These are phyloP conservation scores for Uria lomvia DNA, from an alignment of 2,113 vertebrate genomes.

Conservation along the genomic window DNA sequence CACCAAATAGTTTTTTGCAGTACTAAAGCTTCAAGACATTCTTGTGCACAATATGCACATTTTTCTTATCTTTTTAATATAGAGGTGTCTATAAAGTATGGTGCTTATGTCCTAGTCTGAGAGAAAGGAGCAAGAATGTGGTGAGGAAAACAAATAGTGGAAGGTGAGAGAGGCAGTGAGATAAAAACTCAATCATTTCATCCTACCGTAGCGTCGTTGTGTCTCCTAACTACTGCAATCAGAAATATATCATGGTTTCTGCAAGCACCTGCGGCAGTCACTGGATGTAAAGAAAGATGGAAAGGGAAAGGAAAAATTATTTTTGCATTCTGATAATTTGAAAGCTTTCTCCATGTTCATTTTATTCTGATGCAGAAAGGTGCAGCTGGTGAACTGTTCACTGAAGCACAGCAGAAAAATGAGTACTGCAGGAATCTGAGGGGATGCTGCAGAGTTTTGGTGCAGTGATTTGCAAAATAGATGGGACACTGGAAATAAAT, in stretches of 20 bases:
- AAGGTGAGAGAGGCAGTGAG: not conserved
- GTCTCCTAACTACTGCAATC: not conserved
- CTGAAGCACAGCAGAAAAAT: conserved; percentile 11
- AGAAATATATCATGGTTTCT: not conserved
- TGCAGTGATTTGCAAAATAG: conserved; percentile 45
- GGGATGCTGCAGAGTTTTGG: not conserved
- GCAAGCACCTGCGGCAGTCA: not conserved
- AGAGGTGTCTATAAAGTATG: not conserved
- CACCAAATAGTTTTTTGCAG: not conserved
- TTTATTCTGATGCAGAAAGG: not conserved
- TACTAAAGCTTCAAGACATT: not conserved
- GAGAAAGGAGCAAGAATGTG: not conserved
- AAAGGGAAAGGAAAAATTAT: not conserved
- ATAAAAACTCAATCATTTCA: not conserved
- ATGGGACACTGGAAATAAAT: not conserved
- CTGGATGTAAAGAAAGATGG: not conserved
- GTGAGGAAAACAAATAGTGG: not conserved
- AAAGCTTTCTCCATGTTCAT: not conserved
- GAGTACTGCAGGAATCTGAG: not conserved
- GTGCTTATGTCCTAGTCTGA: not conserved
- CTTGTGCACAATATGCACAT: not conserved
- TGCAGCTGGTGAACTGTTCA: not conserved
- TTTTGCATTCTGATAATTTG: not conserved
- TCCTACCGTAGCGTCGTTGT: not conserved
- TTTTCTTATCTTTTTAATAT: not conserved